These are phyloP conservation scores for Tokudaia muenninki DNA, from an alignment of 2,797 vertebrate genomes.

Conservation along the genomic window DNA sequence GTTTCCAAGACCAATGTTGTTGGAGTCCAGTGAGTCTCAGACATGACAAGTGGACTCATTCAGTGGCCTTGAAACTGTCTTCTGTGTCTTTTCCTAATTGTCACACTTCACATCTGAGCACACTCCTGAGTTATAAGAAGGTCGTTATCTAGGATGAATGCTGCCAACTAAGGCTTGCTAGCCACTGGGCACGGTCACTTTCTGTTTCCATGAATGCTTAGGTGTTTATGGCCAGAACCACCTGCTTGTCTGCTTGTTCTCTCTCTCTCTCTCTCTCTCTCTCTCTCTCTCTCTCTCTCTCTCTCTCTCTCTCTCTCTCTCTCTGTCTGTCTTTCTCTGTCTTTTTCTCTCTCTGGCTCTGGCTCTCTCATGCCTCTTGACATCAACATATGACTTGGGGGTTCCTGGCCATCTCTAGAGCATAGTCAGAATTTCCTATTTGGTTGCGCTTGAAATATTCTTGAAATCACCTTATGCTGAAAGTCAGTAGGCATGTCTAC, in stretches of 20 bases:
- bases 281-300: background rate
- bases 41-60: background rate
- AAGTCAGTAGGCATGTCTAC: background rate
- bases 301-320: background rate
- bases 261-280: background rate
- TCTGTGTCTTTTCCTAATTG: background rate
- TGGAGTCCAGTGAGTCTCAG: background rate
- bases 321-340: background rate
- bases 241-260: background rate
- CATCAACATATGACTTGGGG: background rate
- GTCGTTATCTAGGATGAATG: background rate
- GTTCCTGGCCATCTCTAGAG: background rate
- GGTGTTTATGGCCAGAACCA: background rate
- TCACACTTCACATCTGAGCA: background rate
- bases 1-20: background rate
- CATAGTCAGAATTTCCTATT: background rate
- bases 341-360: too few relatives aligned
- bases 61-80: background rate
- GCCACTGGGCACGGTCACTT: background rate
- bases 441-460: background rate
- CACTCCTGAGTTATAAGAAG: background rate
- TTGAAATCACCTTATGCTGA: background rate
- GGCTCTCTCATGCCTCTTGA: background rate
- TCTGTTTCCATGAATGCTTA: background rate
- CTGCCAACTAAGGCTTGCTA: background rate